Base-by-base conservation (phyloP, 2,797 vertebrate genomes). In the Poecilia velifera region DNA sequence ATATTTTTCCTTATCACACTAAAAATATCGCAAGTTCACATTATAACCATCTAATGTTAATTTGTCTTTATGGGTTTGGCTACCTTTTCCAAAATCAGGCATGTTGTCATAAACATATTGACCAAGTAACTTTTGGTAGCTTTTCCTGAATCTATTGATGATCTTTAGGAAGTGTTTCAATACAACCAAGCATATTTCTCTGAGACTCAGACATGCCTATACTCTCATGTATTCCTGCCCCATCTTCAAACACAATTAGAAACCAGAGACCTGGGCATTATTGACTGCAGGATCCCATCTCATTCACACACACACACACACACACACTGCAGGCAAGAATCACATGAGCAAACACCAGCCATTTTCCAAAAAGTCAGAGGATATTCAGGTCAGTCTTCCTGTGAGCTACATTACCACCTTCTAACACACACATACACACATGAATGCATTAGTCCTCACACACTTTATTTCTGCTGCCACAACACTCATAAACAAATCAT, bases 321-420 rank as follows among this genome's bases (percentile, higher is more conserved):
- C 62, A 76, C 25, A 47, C 6, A 43, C 72, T 76, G 72, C 74
- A 72, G 57, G 64, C 64, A 64, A 74, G 31, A 82, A 66, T 71
- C 77, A 74, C 46, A 78, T 73, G 75, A 70, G 70, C 73, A 66
- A 1, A 0, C 74, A 45, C 79, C 74, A 74, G 74, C 83, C 73
- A 76, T 81, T 81, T 81, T 78, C 53, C 41, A 81, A 81, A 25
- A 79, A 59, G 59, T 55, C 51, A 76, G 13, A 84, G 34, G 41
- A 83, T 72, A 80, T 71, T 14, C 51, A 76, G 47, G 78, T 71
- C n/a, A 7, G 51, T 73, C 34, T 77, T 55, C n/a, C 66, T 77
- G 36, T 71, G 18, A 43, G 76, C 34, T 39, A 43, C 14, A 10
- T 73, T 20, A 13, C n/a, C 49, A 71, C 43, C 71, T 78, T 68